These are phyloP conservation scores for Orthosia cruda DNA, from an alignment of 2,888 invertebrate genomes.

Conservation along the genomic window DNA sequence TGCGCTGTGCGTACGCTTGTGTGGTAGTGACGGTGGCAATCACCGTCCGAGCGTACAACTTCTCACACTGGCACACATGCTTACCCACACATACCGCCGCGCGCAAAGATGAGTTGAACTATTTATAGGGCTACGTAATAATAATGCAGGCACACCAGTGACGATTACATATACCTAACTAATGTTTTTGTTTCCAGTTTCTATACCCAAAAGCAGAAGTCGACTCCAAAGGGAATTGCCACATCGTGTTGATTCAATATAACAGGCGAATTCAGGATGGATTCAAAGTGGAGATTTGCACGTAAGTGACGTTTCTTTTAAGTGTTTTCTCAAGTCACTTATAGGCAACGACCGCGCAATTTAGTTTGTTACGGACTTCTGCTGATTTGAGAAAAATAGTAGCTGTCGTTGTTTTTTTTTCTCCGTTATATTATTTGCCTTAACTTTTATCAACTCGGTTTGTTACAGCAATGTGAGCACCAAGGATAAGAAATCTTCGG, in stretches of 20 bases:
- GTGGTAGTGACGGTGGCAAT: no score
- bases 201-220: conserved; percentile 93
- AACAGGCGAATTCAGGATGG: conserved; percentile 92
- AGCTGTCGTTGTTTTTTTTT: not conserved
- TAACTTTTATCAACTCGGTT: conserved; percentile 37
- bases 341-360: not conserved
- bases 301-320: conserved; percentile 88
- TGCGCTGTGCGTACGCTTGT: no score
- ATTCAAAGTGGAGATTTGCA: conserved; percentile 94
- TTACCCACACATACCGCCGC: no score
- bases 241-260: conserved; percentile 93
- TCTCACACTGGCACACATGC: no score
- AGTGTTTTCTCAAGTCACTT: not conserved
- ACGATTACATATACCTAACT: no score
- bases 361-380: not conserved
- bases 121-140: no score
- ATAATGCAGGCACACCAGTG: no score
- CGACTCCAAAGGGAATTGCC: conserved; percentile 93
- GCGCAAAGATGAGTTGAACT: no score
- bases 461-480: conserved; percentile 35
- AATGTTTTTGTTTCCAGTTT: conserved; percentile 77
- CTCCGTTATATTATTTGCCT: conserved; percentile 10
- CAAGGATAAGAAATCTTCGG: conserved; percentile 29
- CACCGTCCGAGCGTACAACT: no score
- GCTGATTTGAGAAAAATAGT: not conserved